phyloP scores from a whole-genome alignment of 2,797 vertebrate genomes.

The Leucoraja ocellata region DNA sequence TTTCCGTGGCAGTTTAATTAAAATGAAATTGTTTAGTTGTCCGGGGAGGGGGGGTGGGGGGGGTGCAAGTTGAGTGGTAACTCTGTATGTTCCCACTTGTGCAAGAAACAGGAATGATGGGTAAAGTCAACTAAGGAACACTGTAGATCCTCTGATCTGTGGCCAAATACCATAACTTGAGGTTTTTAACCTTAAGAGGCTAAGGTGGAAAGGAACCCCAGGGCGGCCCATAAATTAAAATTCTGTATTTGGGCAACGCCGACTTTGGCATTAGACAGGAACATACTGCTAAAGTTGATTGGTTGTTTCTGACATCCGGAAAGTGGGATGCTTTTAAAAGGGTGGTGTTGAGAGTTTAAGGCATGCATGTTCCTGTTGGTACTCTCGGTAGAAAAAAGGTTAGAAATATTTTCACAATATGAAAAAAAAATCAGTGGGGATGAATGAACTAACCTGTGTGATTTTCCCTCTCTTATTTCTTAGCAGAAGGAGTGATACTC shows the following conservation, averaged over 20 bases:
- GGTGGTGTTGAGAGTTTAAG: too few species aligned
- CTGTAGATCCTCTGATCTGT: not conserved
- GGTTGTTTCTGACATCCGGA: too few species aligned
- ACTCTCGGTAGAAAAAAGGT: not conserved
- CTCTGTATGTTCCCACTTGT: not conserved
- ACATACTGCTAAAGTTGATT: too few species aligned
- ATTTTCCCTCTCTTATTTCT: conserved; percentile 28
- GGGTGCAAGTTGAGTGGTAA: not conserved
- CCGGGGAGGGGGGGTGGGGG: not conserved
- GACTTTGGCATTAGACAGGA: too few species aligned
- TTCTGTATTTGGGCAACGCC: too few species aligned
- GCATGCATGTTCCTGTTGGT: too few species aligned
- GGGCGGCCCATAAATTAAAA: too few species aligned
- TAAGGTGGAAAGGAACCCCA: not conserved
- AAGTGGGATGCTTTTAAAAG: too few species aligned
- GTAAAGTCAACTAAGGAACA: not conserved
- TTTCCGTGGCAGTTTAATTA: too few species aligned
- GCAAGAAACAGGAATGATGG: not conserved
- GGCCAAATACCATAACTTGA: not conserved
- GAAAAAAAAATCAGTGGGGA: too few species aligned
- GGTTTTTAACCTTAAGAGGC: not conserved
- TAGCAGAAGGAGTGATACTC: conserved; percentile 62
- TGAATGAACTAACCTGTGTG: not conserved
- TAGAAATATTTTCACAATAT: not conserved
- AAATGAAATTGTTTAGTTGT: too few species aligned